These are phyloP conservation scores for Dromas ardeola DNA, from an alignment of 2,113 vertebrate genomes.

Conservation along the genomic window DNA sequence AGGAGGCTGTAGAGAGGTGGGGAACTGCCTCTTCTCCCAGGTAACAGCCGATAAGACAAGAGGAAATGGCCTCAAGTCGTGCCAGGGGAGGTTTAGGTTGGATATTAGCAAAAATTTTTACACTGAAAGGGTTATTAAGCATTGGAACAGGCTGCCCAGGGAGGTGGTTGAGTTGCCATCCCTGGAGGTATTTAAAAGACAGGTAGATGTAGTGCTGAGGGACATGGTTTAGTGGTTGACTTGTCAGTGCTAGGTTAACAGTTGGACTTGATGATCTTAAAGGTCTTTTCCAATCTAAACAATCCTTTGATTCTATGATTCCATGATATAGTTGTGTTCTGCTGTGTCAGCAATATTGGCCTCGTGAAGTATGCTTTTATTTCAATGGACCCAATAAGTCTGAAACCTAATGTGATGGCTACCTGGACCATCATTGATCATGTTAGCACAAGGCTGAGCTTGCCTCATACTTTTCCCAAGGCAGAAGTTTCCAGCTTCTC, in stretches of 20 bases:
- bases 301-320: background rate
- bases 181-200: background rate
- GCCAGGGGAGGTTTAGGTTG: background rate
- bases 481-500: background rate
- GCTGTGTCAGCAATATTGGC: background rate
- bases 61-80: background rate
- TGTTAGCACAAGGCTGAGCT: background rate
- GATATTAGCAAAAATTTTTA: background rate
- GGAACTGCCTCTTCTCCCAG: background rate
- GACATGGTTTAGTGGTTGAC: background rate
- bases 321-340: background rate
- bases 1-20: background rate
- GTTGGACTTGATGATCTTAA: background rate
- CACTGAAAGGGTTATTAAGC: background rate
- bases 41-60: background rate
- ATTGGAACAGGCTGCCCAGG: background rate
- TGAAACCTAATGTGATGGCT: background rate
- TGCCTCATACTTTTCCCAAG: background rate
- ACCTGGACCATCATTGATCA: background rate
- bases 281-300: background rate
- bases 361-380: background rate
- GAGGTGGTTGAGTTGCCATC: background rate
- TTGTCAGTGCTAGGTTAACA: background rate
- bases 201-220: background rate
- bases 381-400: background rate